Conservation (phyloP, 2,797 vertebrate genomes). For the Leuciscus waleckii region DNA sequence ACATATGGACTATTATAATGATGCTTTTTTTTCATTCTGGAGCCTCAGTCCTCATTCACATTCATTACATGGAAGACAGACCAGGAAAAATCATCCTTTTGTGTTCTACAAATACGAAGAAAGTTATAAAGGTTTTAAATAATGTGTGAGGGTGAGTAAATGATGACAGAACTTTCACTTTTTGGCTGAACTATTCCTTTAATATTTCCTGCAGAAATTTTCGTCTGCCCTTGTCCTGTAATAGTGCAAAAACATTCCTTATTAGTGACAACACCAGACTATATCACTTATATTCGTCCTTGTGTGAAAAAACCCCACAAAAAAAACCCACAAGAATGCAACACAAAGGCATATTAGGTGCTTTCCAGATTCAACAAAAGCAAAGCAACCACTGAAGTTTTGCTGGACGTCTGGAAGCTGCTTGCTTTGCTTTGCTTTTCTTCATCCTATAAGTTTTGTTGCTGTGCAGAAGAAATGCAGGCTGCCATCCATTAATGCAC, state of each 20-base stretch:
- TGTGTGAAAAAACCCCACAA: neutral
- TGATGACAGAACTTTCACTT: slow-evolving; percentile 22
- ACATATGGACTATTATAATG: neutral
- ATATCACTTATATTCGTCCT: slow-evolving; percentile 18
- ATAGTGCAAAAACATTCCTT: slow-evolving; percentile 21
- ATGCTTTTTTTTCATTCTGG: neutral
- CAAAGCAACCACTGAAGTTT: slow-evolving; percentile 67
- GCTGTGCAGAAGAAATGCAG: slow-evolving; percentile 96
- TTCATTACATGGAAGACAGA: slow-evolving; percentile 12
- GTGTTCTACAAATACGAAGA: neutral
- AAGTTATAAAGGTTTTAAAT: neutral
- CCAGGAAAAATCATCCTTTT: neutral
- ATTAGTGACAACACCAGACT: slow-evolving; percentile 22
- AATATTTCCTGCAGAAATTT: neutral
- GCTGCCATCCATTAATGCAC: slow-evolving; percentile 93
- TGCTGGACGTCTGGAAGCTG: slow-evolving; percentile 80
- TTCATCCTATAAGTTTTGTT: slow-evolving; percentile 74
- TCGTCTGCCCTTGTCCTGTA: neutral
- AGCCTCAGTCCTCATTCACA: neutral
- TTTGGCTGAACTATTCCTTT: slow-evolving; percentile 22
- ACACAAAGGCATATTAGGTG: slow-evolving; percentile 38
- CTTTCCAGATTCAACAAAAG: slow-evolving; percentile 56
- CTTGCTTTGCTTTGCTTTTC: slow-evolving; percentile 69
- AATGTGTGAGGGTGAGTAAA: slow-evolving; percentile 1
- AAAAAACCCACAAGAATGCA: slow-evolving; percentile 32